These are phyloP conservation scores for Phylloscopus collybita DNA, from an alignment of 2,797 vertebrate species.

Conservation along the genomic window DNA sequence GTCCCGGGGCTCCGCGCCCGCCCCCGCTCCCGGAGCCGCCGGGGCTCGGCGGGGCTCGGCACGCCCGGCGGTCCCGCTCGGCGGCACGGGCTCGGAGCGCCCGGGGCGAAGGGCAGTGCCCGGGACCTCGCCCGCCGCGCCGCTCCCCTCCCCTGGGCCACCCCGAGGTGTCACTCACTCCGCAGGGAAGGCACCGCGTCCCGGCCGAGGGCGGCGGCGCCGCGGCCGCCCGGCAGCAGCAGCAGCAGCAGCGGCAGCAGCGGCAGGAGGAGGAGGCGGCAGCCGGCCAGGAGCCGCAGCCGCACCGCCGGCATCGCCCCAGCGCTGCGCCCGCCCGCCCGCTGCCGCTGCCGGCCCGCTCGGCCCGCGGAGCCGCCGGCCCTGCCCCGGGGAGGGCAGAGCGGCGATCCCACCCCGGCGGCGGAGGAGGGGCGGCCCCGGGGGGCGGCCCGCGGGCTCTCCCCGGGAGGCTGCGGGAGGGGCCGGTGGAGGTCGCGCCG, in stretches of 20 bases:
- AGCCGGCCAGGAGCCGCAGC: not conserved
- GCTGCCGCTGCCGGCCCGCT: not conserved
- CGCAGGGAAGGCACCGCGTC: constrained; percentile 26
- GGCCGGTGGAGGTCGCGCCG: fast-evolving
- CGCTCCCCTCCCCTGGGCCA: not conserved
- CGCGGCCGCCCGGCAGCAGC: not conserved
- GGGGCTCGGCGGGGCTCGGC: not conserved
- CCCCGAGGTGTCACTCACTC: constrained; percentile 43
- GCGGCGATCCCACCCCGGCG: constrained; percentile 2
- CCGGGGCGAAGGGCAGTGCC: not conserved
- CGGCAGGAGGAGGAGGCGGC: not conserved
- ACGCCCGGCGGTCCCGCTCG: not conserved
- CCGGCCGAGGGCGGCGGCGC: not conserved
- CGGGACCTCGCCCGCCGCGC: not conserved
- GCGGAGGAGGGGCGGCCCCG: not conserved
- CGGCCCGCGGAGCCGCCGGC: not conserved
- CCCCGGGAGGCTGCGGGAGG: not conserved
- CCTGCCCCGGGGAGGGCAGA: constrained; percentile 26
- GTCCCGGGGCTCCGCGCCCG: not conserved
- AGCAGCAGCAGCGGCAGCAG: not conserved
- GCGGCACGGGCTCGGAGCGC: not conserved
- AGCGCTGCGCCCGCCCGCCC: not conserved
- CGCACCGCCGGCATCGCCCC: constrained; percentile 1
- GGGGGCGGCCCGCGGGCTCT: not conserved
- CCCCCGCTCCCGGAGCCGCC: not conserved